These are phyloP conservation scores for Scatophagus argus DNA, from an alignment of 2,113 vertebrate genomes.

Conservation along the genomic window DNA sequence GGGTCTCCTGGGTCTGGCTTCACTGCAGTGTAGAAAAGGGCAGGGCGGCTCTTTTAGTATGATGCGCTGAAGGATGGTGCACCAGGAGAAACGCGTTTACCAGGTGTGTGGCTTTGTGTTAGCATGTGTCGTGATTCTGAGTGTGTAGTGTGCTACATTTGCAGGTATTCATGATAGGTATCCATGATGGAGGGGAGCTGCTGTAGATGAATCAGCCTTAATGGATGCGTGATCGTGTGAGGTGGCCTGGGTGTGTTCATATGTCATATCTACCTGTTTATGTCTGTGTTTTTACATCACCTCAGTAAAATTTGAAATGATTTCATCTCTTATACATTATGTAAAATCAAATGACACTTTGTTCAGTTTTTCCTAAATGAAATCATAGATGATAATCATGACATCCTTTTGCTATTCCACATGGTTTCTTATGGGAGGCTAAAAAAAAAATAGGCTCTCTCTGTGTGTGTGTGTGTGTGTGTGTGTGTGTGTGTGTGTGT, in stretches of 20 bases:
- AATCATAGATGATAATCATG: not conserved
- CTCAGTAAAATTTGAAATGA: not conserved
- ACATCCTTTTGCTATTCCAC: not conserved
- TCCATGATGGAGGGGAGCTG: constrained; percentile 45
- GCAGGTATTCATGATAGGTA: constrained; percentile 39
- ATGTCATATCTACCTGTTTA: constrained; percentile 8
- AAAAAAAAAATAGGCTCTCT: constrained; percentile 18
- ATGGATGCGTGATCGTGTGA: constrained; percentile 43
- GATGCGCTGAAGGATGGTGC: constrained; percentile 85
- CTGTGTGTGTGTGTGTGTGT: constrained; percentile 3
- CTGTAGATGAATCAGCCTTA: constrained; percentile 59
- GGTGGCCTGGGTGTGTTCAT: constrained; percentile 57
- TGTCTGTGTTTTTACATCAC: constrained; percentile 1
- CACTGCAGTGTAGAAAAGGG: constrained; percentile 84
- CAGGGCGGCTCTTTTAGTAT: constrained; percentile 74
- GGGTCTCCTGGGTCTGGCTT: constrained; percentile 82
- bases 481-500: constrained; percentile 29
- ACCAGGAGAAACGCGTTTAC: constrained; percentile 87
- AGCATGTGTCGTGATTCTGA: not conserved
- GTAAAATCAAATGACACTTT: not conserved
- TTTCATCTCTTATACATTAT: not conserved
- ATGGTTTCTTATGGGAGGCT: not conserved
- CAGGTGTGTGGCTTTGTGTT: constrained; percentile 79
- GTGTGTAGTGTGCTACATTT: not conserved
- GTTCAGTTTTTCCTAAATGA: not conserved